phyloP scores from a whole-genome alignment of 1,140 invertebrate genomes.

The Stratiolaelaps scimitus region DNA sequence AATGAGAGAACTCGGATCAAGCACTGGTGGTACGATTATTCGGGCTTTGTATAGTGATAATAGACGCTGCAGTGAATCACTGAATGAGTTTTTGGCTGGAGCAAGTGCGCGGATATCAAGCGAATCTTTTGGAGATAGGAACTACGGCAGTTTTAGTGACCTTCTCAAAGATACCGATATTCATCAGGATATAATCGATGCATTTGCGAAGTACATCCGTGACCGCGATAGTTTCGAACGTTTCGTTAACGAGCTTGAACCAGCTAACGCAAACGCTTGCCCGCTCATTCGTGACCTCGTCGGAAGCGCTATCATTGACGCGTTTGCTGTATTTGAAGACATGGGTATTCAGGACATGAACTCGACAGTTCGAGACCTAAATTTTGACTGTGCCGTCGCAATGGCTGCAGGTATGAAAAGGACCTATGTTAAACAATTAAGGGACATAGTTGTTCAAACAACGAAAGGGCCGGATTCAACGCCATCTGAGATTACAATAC shows the following conservation, averaged over 20 bases:
- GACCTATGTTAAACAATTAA: not conserved
- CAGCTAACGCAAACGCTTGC: not conserved
- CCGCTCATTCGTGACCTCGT: not conserved
- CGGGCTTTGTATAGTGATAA: not conserved
- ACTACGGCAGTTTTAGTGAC: not conserved
- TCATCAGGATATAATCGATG: not conserved
- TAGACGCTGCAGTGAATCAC: not conserved
- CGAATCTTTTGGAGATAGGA: not conserved
- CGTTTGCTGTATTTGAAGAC: not conserved
- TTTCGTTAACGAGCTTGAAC: not conserved
- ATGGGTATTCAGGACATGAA: not conserved
- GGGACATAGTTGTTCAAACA: not conserved
- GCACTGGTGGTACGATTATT: not conserved
- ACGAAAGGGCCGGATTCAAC: not conserved
- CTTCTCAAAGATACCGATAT: not conserved
- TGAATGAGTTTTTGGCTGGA: not conserved
- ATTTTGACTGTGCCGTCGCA: not conserved
- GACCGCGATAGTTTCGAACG: not conserved
- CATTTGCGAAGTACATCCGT: not conserved
- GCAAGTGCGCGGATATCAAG: not conserved
- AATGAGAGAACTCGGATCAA: not conserved
- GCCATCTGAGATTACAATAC: too few relatives aligned
- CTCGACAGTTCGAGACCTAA: not conserved
- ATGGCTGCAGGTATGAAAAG: not conserved
- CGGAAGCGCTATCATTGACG: not conserved